Evolutionary conservation across 2,113 vertebrate species (phyloP), one percentile per base, ranked within the genome.

Genomic region (Mormoops blainvillei): DNA sequence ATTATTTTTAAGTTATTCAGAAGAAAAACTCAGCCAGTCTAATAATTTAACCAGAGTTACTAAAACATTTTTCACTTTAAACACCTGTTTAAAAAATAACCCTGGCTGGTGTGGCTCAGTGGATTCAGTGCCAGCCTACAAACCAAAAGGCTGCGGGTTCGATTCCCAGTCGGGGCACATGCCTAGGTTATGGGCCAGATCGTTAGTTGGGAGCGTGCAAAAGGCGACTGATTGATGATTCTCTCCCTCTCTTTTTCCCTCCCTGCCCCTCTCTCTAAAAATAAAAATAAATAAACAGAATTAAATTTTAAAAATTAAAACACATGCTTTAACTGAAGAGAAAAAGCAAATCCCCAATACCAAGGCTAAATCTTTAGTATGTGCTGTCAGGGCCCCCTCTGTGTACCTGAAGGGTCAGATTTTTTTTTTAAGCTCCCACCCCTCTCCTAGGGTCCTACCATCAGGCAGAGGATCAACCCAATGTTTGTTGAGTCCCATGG

Each of bases 381-480:
- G 12, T 65, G 18, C 56, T 68, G 38, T 2, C 7, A 67, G 12
- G 43, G 4, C 2, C 54, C n/a, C 36, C 24, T 68, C 28, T 45
- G 9, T 63, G 63, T 56, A 78, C 31, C 2, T n/a, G 14, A 74
- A 70, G 56, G 56, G 15, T 83, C 50, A 76, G 45, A 16, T 18
- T 56, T 38, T 36, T 16, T 70, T 52, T 71, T 61, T 56, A 50
- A 31, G 43, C 38, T 84, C 70, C 13, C n/a, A 0, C 14, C 1
- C 6, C 16, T 3, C 2, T 56, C 68, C 14, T 4, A 48, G 31
- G 38, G 24, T 67, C 98, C 74, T 98, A 99, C 99, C 99, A 56
- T 99, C 99, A 96, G 99, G 99, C 90, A 99, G 98, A 41, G 99
- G 99, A 98, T 99, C 99, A 56, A 99, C 99, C 99, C 99, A 99